Base-by-base conservation (phyloP, 2,888 invertebrate species). In the Cheilosia soror region DNA sequence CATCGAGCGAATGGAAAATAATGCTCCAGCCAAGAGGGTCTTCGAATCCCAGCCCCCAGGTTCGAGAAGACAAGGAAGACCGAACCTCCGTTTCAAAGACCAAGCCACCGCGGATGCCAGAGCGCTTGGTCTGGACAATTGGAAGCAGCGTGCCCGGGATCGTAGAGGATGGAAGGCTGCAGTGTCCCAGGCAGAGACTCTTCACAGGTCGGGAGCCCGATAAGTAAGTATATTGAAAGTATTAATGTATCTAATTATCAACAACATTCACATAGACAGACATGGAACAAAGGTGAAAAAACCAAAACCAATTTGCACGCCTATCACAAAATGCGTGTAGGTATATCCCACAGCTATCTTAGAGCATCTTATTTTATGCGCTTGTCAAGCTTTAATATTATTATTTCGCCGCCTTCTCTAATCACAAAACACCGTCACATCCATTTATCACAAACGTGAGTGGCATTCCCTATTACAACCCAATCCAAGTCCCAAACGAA, bases 401-500 rank as follows among this genome's bases (percentile, higher is more conserved):
- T 73, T 51, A 79, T 83, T 73, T 83, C 47, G 44, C 83, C 83
- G 78, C 83, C 83, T 73, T 62, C 51, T 83, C 78, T 68, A 68
- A 79, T 79, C 83, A 29, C 51, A 33, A 33, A 83, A 69, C 65
- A 62, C 68, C 47, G 63, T 63, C 69, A 53, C 55, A 65, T 75
- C 44, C 79, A 84, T 84, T 69, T 51, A 75, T 84, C 79, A 69
- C 20, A 63, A 65, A 84, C 83, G 83, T 84, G 83, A 79, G 57
- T 11, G 25, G 83, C 73, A 84, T 84, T 63, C 29, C 29, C 40
- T 58, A 40, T 13, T 6, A 37, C 1, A 37, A 49, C 6, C 37
- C 57, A 42, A n/a, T 11, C 0, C 7, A 20, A 20, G 2, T 2
- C 20, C 20, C 20, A 20, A 20, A 20, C 9, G 5, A 25, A 57